Evolutionary conservation across 2,888 invertebrate species (phyloP), one percentile per base, ranked within the genome.

Genomic region (Pristionchus mayeri): DNA sequence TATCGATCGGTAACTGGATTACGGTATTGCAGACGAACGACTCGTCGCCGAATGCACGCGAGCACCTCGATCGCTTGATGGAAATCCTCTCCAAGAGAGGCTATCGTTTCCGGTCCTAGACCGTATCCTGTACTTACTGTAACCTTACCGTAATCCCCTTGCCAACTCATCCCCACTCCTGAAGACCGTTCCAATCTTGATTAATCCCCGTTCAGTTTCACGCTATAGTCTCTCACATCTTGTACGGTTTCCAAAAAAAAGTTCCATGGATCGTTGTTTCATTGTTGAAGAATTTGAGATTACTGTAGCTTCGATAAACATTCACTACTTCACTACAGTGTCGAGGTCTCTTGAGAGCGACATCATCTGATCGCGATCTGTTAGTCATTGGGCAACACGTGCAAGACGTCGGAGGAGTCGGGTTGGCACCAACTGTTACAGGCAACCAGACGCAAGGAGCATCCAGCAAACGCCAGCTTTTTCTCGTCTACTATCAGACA

Each of bases 21-120:
- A 18, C 34, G 34, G 27, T 50, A 50, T 50, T 75, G 44, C 76
- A 78, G 76, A 78, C 48, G 13, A 76, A 76, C 30, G 30, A 30
- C 50, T 4, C 48, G 2, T 21, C n/a, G 34, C n/a, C 40, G 37
- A 71, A 7, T 13, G 63, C 18, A 3, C 63, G 21, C 18, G 76
- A 80, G 18, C 37, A 54, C 24, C 84, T 89, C 18, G 88, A 88
- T 24, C 85, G 82, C n/a, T 84, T 89, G 82, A 88, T 87, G 54
- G 79, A 82, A 24, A 76, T 88, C 16, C 85, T 90, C 37, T 85
- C 85, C 84, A 89, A 89, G 84, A 75, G 90, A 54, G 90, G 90
- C 52, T 90, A 90, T 78, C 88, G 88, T 71, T 90, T 90, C 75
- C 76, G 83, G 54, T 84, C 82, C 44, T 40, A 71, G 40, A 13